phyloP scores from a whole-genome alignment of 1,140 invertebrate genomes.

The Bombus ignitus region DNA sequence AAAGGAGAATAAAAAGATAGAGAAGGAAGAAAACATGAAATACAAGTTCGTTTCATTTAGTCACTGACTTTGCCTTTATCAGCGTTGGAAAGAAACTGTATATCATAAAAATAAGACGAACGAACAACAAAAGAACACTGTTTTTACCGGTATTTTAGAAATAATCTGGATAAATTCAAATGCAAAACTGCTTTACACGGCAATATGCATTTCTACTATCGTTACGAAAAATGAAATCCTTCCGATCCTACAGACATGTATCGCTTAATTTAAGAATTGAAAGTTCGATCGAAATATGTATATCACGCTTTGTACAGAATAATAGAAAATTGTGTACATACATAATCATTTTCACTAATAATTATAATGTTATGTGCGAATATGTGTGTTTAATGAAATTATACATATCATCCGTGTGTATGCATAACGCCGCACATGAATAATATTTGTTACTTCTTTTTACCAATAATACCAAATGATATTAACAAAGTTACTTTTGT shows the following conservation, averaged over 20 bases:
- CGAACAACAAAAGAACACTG: neutral
- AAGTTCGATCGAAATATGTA: neutral
- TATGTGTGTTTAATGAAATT: conserved; percentile 18
- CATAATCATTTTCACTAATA: conserved; percentile 12
- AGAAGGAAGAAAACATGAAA: neutral
- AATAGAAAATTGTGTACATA: conserved; percentile 4
- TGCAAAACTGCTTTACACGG: neutral
- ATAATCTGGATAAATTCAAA: neutral
- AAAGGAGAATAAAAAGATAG: neutral
- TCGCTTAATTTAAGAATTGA: neutral
- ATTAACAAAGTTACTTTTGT: conserved; percentile 21
- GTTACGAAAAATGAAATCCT: neutral
- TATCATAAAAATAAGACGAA: neutral
- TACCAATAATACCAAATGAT: conserved; percentile 3
- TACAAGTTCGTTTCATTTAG: neutral
- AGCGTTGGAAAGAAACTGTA: neutral
- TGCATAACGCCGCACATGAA: conserved; percentile 10
- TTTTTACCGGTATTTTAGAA: neutral
- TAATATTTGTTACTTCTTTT: neutral
- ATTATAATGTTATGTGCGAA: conserved; percentile 2
- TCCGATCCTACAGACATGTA: neutral
- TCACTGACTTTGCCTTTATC: neutral
- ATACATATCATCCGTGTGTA: conserved; percentile 9
- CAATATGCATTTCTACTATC: neutral
- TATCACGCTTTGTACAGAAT: conserved; percentile 8